Evolutionary conservation across 2,113 vertebrate species (phyloP), one percentile per base, ranked within the genome.

Genomic region (Corydoras sp.): DNA sequence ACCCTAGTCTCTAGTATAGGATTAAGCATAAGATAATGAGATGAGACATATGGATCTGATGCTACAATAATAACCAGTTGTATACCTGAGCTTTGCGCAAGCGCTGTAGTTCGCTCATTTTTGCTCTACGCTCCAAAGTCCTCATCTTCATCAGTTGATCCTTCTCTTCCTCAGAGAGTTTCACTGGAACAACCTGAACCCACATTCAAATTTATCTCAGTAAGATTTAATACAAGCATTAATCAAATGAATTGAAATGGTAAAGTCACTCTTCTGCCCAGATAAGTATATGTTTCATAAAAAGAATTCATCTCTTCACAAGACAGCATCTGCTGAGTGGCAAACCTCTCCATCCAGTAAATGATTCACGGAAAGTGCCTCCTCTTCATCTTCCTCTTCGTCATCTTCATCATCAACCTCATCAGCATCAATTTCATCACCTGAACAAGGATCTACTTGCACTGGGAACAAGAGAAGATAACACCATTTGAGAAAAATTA

Each of bases 31-130:
- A 24, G 18, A 24, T 24, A 24, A 24, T 24, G 18, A 24, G 18
- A 24, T 24, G 18, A 43, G 35, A 5, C 7, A 43, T 5, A 43
- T 43, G 35, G 4, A 43, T 4, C 35, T 43, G 4, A 43, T 43
- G 35, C 4, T 5, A 43, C 35, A 43, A 43, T 8, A 4, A 43
- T 43, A 43, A 8, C 35, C 35, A 43, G 15, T 60, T 30, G 29
- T 83, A 79, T 9, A 97, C 95, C 92, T 97, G 95, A 49, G 95
- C 96, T 80, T 88, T 90, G 70, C 87, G 87, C 71, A 98, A 90
- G 51, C 93, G 84, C 62, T 95, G 91, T 77, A 92, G 82, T 80
- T 95, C 89, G 0, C 87, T 91, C 67, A 88, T 92, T 83, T 84
- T 93, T 56, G 90, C 91, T 11, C 79, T 84, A 3, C 94, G 89